Evolutionary conservation across 2,797 vertebrate genomes (phyloP).

Genomic region (Propithecus deckenii): DNA sequence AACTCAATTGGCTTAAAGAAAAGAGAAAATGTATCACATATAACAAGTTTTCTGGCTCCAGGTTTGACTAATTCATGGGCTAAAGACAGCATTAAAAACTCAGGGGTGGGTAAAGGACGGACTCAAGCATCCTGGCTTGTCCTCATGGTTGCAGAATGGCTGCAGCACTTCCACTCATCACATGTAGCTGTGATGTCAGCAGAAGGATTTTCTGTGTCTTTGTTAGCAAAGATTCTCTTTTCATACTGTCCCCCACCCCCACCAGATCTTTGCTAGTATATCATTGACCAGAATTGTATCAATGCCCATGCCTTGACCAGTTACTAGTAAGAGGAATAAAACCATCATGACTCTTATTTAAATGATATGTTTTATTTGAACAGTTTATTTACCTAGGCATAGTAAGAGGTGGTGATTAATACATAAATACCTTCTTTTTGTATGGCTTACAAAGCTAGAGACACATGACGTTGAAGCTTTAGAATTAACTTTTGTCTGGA

Average conservation of each 20-base stretch:
- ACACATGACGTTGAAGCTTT: not conserved
- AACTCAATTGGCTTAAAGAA: not conserved
- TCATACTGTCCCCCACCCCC: not conserved
- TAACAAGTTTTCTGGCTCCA: not conserved
- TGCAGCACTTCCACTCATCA: not conserved
- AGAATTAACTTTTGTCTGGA: not conserved
- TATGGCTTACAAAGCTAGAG: not conserved
- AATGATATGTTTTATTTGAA: slow-evolving; percentile 8
- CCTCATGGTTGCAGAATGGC: not conserved
- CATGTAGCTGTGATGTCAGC: not conserved
- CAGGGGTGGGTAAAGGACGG: not conserved
- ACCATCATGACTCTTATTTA: not conserved
- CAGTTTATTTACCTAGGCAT: not conserved
- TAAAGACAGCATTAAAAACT: not conserved
- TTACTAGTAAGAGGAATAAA: slow-evolving; percentile 1
- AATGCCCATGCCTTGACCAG: not conserved
- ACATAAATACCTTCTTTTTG: not conserved
- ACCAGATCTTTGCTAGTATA: not conserved
- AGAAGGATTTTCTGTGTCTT: not conserved
- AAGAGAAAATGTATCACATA: not conserved
- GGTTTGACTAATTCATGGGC: not conserved
- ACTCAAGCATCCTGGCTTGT: not conserved
- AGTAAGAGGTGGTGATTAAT: not conserved
- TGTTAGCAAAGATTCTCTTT: not conserved
- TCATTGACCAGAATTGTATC: not conserved